Base-by-base conservation (phyloP, 2,888 invertebrate species). In the Balanococcus diminutus region DNA sequence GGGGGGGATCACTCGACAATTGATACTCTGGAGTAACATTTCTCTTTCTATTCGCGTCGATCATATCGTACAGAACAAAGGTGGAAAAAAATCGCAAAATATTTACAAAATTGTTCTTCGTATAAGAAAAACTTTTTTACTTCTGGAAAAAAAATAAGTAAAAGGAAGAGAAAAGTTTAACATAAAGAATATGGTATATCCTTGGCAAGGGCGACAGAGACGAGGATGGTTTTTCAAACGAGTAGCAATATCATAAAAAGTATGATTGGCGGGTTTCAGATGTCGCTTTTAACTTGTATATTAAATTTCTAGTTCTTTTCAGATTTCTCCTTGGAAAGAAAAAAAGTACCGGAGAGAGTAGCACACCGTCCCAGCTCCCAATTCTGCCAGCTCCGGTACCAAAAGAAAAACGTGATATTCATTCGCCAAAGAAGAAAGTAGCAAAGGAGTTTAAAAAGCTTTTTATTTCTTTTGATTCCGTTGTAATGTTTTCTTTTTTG, bases 201-300 rank as follows among this genome's bases (percentile, higher is more conserved):
- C 36, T 79, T 36, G 36, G n/a, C 14, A 36, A 9, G 36, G 31
- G 72, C 75, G 36, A 79, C 75, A n/a, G n/a, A n/a, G n/a, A n/a
- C n/a, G n/a, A n/a, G n/a, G n/a, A n/a, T n/a, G 36, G 56, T 56
- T 79, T n/a, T 36, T 79, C 32, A 79, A 79, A 79, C 75, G 75
- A 79, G 75, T 79, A 36, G 75, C 75, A 79, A 79, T 79, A 79
- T 79, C 36, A 79, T 79, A 79, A 32, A n/a, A 79, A 79, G 75
- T 79, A 36, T 79, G 75, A 79, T 79, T 79, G 75, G 75, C 75
- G 75, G 75, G 75, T 79, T 79, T 79, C 75, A 79, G 75, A 79
- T 79, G 75, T 79, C 75, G 75, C 75, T 79, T 79, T 79, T 79
- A 79, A 82, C 56, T 82, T 51, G 51, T 82, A 82, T 51, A 56